Percentiles rank a stretch among this genome's conserved stretches.
phyloP scores from a whole-genome alignment of 2,797 vertebrate genomes.

The Oreochromis mossambicus region DNA sequence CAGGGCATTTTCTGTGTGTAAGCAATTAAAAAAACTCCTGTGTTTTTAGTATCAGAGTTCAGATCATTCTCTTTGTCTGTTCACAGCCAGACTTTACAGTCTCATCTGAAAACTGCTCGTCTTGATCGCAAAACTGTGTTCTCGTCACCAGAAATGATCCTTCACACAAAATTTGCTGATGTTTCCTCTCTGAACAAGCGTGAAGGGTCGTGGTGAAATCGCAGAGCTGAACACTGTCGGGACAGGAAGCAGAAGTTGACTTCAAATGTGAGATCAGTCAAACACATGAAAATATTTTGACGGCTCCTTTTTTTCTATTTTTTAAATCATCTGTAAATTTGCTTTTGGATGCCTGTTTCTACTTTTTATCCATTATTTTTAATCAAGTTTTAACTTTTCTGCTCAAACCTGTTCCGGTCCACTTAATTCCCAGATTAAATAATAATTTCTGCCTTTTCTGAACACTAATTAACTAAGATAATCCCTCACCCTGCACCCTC shows the following conservation, averaged over 20 bases:
- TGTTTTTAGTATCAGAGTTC: background rate
- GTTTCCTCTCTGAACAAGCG: background rate
- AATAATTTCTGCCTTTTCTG: background rate
- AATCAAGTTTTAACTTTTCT: background rate
- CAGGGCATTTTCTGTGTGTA: background rate
- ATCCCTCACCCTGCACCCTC: background rate
- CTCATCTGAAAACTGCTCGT: background rate
- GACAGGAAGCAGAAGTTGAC: background rate
- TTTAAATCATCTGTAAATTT: background rate
- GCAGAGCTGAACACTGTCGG: background rate
- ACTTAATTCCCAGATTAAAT: background rate
- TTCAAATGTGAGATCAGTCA: background rate
- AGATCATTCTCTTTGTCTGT: background rate
- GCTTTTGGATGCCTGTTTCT: background rate
- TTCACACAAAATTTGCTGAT: background rate
- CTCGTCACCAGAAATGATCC: background rate
- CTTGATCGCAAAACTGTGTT: background rate
- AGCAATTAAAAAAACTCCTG: background rate
- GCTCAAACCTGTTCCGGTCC: background rate
- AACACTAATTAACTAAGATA: background rate
- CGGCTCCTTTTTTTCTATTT: background rate
- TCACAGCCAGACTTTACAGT: background rate
- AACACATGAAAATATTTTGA: background rate
- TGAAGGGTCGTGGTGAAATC: background rate
- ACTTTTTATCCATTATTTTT: background rate